These are phyloP conservation scores for Argopecten irradians DNA, from an alignment of 1,140 invertebrate genomes.

Conservation along the genomic window DNA sequence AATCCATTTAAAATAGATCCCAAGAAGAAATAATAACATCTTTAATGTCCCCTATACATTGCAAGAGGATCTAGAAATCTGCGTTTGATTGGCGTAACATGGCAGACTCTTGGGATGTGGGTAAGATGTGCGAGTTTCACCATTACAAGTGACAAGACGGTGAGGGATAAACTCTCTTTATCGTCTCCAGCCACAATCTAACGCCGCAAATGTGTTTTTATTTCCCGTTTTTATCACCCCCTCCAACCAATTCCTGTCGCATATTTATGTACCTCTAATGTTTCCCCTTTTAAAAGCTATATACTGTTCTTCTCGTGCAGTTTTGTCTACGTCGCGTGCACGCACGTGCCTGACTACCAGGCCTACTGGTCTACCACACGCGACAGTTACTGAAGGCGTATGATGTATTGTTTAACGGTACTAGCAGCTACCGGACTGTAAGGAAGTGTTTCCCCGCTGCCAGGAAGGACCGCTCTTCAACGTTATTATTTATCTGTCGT, in stretches of 20 bases:
- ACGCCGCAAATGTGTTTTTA: not conserved
- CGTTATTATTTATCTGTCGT: slow-evolving; percentile 16
- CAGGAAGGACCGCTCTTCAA: not conserved
- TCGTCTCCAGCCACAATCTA: not conserved
- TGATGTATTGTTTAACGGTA: not conserved
- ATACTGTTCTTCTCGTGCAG: not conserved
- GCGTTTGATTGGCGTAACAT: not conserved
- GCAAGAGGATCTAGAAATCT: not conserved
- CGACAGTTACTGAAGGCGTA: not conserved
- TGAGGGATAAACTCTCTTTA: slow-evolving; percentile 14
- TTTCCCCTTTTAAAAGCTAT: not conserved
- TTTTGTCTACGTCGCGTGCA: not conserved
- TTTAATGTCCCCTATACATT: slow-evolving; percentile 14
- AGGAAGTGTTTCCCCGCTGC: not conserved
- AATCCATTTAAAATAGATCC: not conserved
- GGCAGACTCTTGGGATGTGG: not conserved
- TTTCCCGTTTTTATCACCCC: slow-evolving; percentile 15
- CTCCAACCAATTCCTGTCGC: not conserved
- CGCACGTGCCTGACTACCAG: not conserved
- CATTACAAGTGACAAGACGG: not conserved
- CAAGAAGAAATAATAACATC: not conserved
- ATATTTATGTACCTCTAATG: slow-evolving; percentile 5
- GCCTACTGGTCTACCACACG: not conserved
- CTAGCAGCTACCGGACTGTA: not conserved
- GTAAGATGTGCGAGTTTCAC: not conserved